Evolutionary conservation across 2,113 vertebrate genomes (phyloP).

Genomic region (Alexandromys fortis): DNA sequence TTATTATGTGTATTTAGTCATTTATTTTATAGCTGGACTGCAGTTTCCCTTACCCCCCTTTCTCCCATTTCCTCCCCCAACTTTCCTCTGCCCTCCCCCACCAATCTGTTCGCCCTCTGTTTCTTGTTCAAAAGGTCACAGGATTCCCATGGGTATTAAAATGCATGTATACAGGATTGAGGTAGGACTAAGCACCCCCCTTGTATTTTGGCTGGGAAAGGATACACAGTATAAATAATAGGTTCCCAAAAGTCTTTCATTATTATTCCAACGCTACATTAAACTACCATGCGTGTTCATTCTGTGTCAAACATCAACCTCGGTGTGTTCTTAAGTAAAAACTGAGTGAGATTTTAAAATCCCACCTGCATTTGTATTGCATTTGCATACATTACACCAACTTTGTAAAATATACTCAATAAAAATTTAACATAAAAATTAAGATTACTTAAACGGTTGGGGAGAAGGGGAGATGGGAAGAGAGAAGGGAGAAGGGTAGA

Average conservation of each 20-base stretch:
- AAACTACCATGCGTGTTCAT: neutral
- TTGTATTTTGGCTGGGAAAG: neutral
- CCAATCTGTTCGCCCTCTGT: neutral
- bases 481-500: too few species aligned
- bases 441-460: neutral
- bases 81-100: too few species aligned
- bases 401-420: neutral
- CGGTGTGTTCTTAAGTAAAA: neutral
- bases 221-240: neutral
- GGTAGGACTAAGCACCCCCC: neutral
- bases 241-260: neutral
- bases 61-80: neutral
- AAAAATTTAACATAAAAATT: neutral
- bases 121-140: neutral
- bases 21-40: neutral
- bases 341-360: neutral
- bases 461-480: too few species aligned
- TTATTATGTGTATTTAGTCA: neutral
- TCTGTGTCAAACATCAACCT: neutral
- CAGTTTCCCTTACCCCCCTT: neutral
- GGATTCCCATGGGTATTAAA: neutral
- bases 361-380: neutral
- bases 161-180: neutral
- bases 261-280: neutral
- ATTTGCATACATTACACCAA: constrained; percentile 46